These are phyloP conservation scores for Aphaenogaster rudis DNA, from an alignment of 1,140 invertebrate species.

Conservation along the genomic window DNA sequence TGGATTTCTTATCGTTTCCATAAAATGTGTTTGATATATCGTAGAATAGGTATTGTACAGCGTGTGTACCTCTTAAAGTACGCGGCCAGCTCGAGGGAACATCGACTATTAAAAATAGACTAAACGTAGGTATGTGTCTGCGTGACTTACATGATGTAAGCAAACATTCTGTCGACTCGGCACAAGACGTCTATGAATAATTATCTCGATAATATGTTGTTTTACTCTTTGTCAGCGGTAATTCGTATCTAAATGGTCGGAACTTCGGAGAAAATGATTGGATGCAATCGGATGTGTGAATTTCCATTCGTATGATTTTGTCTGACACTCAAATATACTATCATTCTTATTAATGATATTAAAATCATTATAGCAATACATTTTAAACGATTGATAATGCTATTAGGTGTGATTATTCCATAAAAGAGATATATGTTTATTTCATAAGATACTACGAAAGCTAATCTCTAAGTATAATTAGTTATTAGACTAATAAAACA, in stretches of 20 bases:
- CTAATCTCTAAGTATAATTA: slow-evolving; percentile 36
- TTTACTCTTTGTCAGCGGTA: slow-evolving; percentile 18
- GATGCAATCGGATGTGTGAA: slow-evolving; percentile 24
- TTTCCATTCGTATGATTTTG: slow-evolving; percentile 21
- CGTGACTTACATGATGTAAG: neutral
- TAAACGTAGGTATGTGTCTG: slow-evolving; percentile 1
- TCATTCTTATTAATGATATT: slow-evolving; percentile 22
- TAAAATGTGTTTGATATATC: slow-evolving; percentile 43
- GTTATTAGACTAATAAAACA: slow-evolving; percentile 34
- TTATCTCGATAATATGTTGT: neutral
- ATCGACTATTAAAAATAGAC: slow-evolving; percentile 6
- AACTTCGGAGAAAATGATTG: slow-evolving; percentile 23
- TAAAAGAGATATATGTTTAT: slow-evolving; percentile 12
- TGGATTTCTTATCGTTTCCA: slow-evolving; percentile 44
- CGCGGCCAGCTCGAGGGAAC: slow-evolving; percentile 44
- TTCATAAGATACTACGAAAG: neutral
- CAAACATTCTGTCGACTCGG: slow-evolving; percentile 22
- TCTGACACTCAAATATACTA: slow-evolving; percentile 10
- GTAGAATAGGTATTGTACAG: slow-evolving; percentile 58
- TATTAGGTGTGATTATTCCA: neutral
- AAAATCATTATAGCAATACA: slow-evolving; percentile 22
- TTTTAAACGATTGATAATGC: neutral
- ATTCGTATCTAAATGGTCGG: neutral
- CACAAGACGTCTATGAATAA: slow-evolving; percentile 19
- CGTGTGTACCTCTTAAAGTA: slow-evolving; percentile 33